Evolutionary conservation across 2,888 invertebrate genomes (phyloP).

Genomic region (Aphodius sticticus): DNA sequence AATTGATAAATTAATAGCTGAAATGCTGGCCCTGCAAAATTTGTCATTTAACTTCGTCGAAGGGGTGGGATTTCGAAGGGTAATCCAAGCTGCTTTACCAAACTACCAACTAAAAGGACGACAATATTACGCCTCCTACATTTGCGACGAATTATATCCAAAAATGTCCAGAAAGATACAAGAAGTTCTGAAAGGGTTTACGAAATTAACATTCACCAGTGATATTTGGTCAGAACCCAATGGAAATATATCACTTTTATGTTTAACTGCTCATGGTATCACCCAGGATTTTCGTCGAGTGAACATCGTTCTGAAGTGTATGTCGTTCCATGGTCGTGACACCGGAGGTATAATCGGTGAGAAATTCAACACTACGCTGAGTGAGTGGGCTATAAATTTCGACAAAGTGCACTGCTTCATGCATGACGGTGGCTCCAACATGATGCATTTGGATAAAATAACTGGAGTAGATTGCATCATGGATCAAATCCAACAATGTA

Average conservation of each 20-base stretch:
- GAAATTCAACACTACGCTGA: background rate
- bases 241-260: background rate
- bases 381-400: background rate
- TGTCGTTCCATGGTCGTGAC: background rate
- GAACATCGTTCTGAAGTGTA: background rate
- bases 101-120: background rate
- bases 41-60: slow-evolving; percentile 11
- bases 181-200: background rate
- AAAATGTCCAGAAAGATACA: slow-evolving; percentile 7
- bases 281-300: background rate
- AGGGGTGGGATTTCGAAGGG: background rate
- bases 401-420: background rate
- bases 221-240: slow-evolving; percentile 8
- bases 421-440: background rate
- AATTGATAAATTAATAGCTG: slow-evolving; percentile 9
- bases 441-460: background rate
- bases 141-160: background rate
- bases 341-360: background rate
- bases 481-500: background rate
- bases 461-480: background rate
- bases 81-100: slow-evolving; percentile 9
- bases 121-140: background rate
- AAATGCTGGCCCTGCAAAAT: slow-evolving; percentile 8
- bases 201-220: background rate
- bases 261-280: slow-evolving; percentile 11